Evolutionary conservation across 2,113 vertebrate species (phyloP).

Genomic region (Procavia capensis): DNA sequence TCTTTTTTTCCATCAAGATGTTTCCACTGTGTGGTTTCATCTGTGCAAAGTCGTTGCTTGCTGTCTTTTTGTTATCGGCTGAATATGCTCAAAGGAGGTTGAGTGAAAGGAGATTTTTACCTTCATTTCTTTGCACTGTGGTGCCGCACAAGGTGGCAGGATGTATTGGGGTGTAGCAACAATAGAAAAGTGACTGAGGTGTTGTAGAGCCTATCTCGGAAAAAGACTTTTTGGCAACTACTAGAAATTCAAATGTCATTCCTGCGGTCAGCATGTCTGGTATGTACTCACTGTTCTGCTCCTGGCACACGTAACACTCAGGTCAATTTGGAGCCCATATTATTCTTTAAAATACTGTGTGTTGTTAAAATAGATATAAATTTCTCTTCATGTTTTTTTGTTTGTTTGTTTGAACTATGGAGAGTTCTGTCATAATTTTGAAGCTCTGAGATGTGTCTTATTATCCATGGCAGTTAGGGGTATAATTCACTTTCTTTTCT

Average conservation of each 20-base stretch:
- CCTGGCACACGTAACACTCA: conserved; percentile 78
- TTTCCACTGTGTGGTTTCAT: not conserved
- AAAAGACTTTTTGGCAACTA: conserved; percentile 30
- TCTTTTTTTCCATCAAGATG: conserved; percentile 13
- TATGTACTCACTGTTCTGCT: conserved; percentile 72
- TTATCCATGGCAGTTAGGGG: not conserved
- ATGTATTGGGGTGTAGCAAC: not conserved
- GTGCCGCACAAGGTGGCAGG: not conserved
- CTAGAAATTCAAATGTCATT: conserved; percentile 49
- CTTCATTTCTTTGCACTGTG: conserved; percentile 41
- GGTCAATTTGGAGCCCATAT: conserved; percentile 49
- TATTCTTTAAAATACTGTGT: conserved; percentile 28
- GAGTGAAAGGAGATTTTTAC: not conserved
- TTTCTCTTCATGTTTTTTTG: not conserved
- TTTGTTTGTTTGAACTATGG: conserved; percentile 41
- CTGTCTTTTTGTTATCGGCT: conserved; percentile 45
- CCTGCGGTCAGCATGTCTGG: conserved; percentile 63
- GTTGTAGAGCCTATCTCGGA: not conserved
- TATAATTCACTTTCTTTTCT: conserved; percentile 70
- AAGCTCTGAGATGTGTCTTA: not conserved
- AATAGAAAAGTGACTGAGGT: conserved; percentile 5
- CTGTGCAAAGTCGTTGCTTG: not conserved
- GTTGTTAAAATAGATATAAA: conserved; percentile 18
- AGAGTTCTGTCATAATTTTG: conserved; percentile 49
- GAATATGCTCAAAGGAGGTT: not conserved